Evolutionary conservation across 1,140 invertebrate genomes (phyloP).

Genomic region (Drosophila virilis): DNA sequence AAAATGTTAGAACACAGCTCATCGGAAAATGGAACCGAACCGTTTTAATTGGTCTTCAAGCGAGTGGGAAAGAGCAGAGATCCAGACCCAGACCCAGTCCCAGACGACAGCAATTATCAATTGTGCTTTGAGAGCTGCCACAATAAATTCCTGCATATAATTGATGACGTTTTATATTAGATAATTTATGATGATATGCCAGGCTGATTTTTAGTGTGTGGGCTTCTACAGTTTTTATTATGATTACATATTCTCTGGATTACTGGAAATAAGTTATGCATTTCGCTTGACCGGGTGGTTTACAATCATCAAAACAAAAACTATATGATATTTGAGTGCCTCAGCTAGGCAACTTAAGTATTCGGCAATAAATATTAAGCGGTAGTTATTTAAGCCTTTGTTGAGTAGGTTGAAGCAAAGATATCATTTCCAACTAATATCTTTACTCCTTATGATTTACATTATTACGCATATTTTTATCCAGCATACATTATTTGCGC

Average conservation of each 20-base stretch:
- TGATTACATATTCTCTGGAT: constrained; percentile 31
- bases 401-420: neutral
- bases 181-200: constrained; percentile 66
- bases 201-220: constrained; percentile 62
- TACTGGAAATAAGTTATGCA: constrained; percentile 40
- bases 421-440: neutral
- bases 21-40: constrained; percentile 56
- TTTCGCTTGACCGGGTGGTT: constrained; percentile 31
- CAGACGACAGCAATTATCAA: constrained; percentile 80
- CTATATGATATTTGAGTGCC: constrained; percentile 15
- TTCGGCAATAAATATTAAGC: constrained; percentile 1
- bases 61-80: constrained; percentile 16
- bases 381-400: neutral
- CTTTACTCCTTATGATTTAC: neutral
- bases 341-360: neutral
- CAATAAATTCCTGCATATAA: constrained; percentile 72
- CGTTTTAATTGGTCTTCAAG: constrained; percentile 70
- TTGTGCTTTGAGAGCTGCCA: constrained; percentile 61
- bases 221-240: constrained; percentile 19
- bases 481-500: no score
- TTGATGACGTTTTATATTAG: constrained; percentile 63
- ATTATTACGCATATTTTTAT: no score
- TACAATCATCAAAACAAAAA: constrained; percentile 16
- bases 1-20: constrained; percentile 47
- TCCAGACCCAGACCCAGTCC: constrained; percentile 34